Conservation (phyloP, 2,797 vertebrate species). For the Rhabdophis nuchalis region DNA sequence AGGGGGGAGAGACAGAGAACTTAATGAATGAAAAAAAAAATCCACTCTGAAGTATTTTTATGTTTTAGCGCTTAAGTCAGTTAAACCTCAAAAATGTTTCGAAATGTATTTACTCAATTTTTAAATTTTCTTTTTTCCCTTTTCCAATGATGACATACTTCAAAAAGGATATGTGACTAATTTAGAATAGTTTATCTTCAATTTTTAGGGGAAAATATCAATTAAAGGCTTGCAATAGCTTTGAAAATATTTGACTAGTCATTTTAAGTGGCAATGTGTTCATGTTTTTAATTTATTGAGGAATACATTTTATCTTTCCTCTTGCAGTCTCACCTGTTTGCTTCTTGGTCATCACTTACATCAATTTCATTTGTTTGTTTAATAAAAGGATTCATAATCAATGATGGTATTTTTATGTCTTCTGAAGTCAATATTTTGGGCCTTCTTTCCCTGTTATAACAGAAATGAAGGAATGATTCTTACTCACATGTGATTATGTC, state of each 20-base stretch:
- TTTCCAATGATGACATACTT: neutral
- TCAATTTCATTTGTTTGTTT: neutral
- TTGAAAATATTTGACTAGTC: neutral
- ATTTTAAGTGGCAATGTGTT: neutral
- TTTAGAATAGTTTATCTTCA: neutral
- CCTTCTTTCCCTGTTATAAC: neutral
- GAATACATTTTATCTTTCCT: neutral
- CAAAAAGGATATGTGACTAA: neutral
- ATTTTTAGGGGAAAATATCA: neutral
- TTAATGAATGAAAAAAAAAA: neutral
- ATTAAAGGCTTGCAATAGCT: neutral
- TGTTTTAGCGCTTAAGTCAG: neutral
- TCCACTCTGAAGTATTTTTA: neutral
- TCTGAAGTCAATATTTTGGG: neutral
- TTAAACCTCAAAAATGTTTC: neutral
- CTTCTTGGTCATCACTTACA: neutral
- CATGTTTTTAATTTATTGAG: neutral
- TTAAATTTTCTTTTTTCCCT: neutral
- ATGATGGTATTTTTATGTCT: neutral
- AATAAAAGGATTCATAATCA: neutral
- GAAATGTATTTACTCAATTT: neutral
- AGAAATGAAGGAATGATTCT: neutral
- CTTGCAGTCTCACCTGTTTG: neutral
- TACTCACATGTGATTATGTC: constrained; percentile 4
- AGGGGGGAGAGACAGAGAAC: neutral